Conservation (phyloP, 2,113 vertebrate species). For the Mus spicilegus region DNA sequence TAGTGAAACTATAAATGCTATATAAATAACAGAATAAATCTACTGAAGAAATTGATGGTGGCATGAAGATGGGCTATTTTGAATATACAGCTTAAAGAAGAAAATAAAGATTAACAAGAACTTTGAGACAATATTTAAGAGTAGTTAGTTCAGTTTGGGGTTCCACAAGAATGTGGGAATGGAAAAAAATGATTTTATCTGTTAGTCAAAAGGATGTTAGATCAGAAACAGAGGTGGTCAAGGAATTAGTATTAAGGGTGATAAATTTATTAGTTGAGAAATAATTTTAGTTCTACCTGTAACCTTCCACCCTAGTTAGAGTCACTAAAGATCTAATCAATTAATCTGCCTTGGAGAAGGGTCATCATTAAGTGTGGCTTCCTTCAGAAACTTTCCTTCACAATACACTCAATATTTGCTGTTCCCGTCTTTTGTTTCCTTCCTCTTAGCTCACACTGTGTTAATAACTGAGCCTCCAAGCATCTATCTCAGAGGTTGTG, state of each 20-base stretch:
- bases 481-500: not conserved
- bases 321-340: not conserved
- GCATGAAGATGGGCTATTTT: not conserved
- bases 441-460: not conserved
- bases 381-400: not conserved
- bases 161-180: not conserved
- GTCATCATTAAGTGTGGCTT: not conserved
- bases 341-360: not conserved
- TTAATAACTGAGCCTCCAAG: no score
- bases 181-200: not conserved
- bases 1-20: not conserved
- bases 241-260: no score
- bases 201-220: no score
- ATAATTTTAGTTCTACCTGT: no score
- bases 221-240: not conserved
- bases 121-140: not conserved
- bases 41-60: not conserved
- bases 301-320: no score
- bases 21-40: not conserved
- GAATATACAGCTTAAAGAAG: not conserved
- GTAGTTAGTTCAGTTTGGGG: no score
- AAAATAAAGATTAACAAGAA: not conserved
- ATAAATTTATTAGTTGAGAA: no score
- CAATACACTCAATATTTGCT: not conserved
- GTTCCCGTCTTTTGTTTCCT: not conserved